phyloP scores from a whole-genome alignment of 2,113 vertebrate genomes.

The Pheucticus melanocephalus region DNA sequence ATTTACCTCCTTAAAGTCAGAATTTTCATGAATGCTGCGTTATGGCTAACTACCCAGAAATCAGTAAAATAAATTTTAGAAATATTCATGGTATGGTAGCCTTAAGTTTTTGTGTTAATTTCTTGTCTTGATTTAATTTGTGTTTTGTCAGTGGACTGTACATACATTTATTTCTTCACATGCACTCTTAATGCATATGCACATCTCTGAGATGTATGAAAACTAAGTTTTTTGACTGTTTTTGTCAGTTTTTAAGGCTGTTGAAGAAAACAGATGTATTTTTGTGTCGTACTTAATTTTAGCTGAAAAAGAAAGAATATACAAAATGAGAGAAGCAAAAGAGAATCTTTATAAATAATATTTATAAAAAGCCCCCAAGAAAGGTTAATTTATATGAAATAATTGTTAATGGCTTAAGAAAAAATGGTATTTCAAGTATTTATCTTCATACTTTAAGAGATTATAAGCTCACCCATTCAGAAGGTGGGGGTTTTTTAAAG shows the following conservation, averaged over 20 bases:
- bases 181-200: neutral
- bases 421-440: neutral
- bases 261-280: neutral
- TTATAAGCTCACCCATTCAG: neutral
- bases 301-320: neutral
- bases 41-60: neutral
- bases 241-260: neutral
- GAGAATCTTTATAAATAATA: neutral
- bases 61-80: neutral
- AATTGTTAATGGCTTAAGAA: neutral
- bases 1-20: neutral
- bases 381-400: neutral
- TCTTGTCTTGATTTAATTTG: neutral
- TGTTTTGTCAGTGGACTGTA: neutral
- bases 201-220: neutral
- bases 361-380: neutral
- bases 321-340: neutral
- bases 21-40: neutral
- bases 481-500: fast-evolving
- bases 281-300: neutral
- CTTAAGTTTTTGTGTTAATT: neutral
- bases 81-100: neutral
- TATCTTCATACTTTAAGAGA: neutral
- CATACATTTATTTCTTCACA: neutral
- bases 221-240: neutral